Base-by-base conservation (phyloP, 1,140 invertebrate genomes). In the Drosophila eugracilis region DNA sequence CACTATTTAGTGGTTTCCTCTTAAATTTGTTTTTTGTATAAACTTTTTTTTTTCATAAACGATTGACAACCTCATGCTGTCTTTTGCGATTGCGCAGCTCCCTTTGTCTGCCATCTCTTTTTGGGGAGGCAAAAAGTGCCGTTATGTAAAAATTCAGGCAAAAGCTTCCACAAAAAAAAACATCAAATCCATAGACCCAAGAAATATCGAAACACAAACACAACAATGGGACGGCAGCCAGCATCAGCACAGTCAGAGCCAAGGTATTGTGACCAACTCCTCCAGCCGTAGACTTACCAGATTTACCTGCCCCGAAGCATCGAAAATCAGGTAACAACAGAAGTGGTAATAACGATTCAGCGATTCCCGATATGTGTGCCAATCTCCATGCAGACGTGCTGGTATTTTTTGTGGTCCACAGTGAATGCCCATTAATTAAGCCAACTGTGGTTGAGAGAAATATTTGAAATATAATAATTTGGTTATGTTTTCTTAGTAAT, bases 51-150 rank as follows among this genome's bases (percentile, higher is more conserved):
- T n/a, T n/a, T n/a, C n/a, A n/a, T 6, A 26, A 59, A 59, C 34
- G 17, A 55, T 15, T 59, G 32, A 59, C 54, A 48, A 30, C 45
- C 26, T 26, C 34, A 37, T 32, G 39, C 28, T 14, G 42, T 66
- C 62, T 67, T 17, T 42, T 41, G 63, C 63, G 60, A 52, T 66
- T 67, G 63, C 63, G 63, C 60, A 67, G 63, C 63, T 66, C 28
- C 37, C 37, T 63, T 63, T 34, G 17, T 44, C 10, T 21, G 24
- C 21, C 28, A n/a, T 49, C 57, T 34, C 44, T 63, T 62, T 49
- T 22, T 9, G 22, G 10, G 26, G 36, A 5, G 19, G 22, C 45
- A 28, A 52, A 67, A 66, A 52, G 15, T 44, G 22, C 63, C 45
- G 63, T 67, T 67, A 67, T 67, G 63, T 67, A 67, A 67, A 52